A percentile compares a stretch with the other conserved stretches of the same genome.
Evolutionary conservation across 64 coral and sea anemone species (phyloP).

Genomic region (Montipora capricornis): DNA sequence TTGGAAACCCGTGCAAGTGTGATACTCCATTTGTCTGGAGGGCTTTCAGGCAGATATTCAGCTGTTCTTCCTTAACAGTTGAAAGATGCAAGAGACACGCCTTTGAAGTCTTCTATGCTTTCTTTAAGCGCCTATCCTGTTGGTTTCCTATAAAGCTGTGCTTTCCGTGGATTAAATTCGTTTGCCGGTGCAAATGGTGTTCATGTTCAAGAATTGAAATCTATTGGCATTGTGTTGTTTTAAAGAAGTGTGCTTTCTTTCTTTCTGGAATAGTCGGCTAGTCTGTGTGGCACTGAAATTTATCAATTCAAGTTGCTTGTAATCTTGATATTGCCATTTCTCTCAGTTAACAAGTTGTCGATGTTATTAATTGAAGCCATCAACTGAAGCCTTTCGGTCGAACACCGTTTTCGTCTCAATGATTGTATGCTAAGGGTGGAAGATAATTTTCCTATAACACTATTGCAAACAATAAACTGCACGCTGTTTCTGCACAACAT

Average conservation of each 20-base stretch:
- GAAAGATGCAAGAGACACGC: slow-evolving; percentile 24
- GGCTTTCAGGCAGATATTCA: neutral
- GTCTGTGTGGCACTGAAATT: too few species aligned
- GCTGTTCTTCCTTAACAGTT: neutral
- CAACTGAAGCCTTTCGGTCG: too few species aligned
- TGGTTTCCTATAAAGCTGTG: slow-evolving; percentile 48
- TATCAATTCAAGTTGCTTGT: too few species aligned
- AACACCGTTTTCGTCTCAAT: too few species aligned
- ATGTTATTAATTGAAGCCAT: too few species aligned
- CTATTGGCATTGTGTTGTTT: slow-evolving; percentile 31
- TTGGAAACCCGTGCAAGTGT: slow-evolving; percentile 58
- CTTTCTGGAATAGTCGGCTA: neutral
- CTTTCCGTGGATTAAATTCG: slow-evolving; percentile 57
- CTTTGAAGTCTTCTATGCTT: neutral
- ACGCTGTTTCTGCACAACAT: too few species aligned
- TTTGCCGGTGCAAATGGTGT: slow-evolving; percentile 45
- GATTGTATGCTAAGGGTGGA: too few species aligned
- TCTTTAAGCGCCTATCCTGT: neutral
- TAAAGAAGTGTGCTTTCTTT: slow-evolving; percentile 45
- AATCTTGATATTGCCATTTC: too few species aligned
- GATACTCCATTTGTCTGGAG: slow-evolving; percentile 52
- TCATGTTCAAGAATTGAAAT: slow-evolving; percentile 8
- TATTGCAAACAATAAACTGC: too few species aligned
- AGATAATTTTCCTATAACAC: too few species aligned
- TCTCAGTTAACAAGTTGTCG: too few species aligned